Base-by-base conservation (phyloP, 2,888 invertebrate genomes). In the Himalopsyche anomala region DNA sequence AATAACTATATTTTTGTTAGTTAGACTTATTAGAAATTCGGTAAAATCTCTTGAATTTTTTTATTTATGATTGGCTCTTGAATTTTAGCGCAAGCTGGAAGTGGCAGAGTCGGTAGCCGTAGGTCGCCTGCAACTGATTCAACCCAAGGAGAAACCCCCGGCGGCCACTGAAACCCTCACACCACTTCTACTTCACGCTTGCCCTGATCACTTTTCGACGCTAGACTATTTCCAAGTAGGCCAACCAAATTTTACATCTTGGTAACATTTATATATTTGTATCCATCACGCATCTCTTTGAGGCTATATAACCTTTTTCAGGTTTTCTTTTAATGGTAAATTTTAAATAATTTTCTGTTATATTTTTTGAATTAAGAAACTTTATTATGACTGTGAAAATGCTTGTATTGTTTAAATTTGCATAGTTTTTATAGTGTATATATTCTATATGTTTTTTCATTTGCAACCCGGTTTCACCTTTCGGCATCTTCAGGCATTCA, bases 201-300 rank as follows among this genome's bases (percentile, higher is more conserved):
- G 97, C 90, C 97, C 97, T 0, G 95, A 95, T n/a, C 94, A 96
- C 90, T 97, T 97, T 91, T 96, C 96, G 38, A 97, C 97, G 0
- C 95, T 97, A 40, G 95, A 96, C 89, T 97, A 97, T 91, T 97
- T 95, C 91, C 96, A 96, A 92, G 96, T 96, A 91, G 91, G 92
- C 90, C 3, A 11, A 36, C n/a, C 4, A 2, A 80, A 38, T 36
- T 74, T 38, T 36, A 45, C 28, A 11, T 19, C 5, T 74, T 74
- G 15, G 3, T 0, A n/a, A 19, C 81, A 81, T 81, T 81, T 19
- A 19, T 28, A 28, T 28, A 28, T 28, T 28, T 28, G 28, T 28
- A 28, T 2, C 28, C 28, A 28, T 28, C 28, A 28, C 28, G 28
- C 28, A 28, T 2, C 28, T 28, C 28, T 28, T 28, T 28, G 28